Base-by-base conservation (phyloP, 2,113 vertebrate genomes). In the Willisornis vidua region DNA sequence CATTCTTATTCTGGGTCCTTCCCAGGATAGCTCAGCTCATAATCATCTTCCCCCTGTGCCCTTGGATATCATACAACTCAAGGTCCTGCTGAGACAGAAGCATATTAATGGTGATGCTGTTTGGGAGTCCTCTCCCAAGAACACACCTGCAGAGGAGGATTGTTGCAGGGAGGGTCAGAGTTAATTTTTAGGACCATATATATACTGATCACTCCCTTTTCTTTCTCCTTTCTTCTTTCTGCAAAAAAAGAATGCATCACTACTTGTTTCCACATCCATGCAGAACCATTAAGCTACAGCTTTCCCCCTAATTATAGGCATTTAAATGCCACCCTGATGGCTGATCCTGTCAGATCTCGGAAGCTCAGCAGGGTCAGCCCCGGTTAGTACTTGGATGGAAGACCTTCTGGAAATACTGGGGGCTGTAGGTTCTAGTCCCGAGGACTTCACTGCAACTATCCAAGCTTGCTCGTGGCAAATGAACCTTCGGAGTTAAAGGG, bases 101-200 rank as follows among this genome's bases (percentile, higher is more conserved):
- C 0, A 11, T 52, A 75, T 33, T 52, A 62, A 33, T 0, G 1
- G 8, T 5, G 5, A 13, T 59, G 33, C 33, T 46, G 6, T 22
- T 80, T 45, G 26, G 1, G 9, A 54, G 18, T 35, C 7, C 31
- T 0, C 29, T 48, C 39, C 76, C 2, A 1, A 67, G 37, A 58
- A 4, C 45, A 49, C 39, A 6, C 12, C 33, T 19, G 43, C 23
- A 82, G 54, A 48, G 37, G 1, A 71, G 17, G 19, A 15, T 18
- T 62, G 4, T 29, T 51, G 72, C 59, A 22, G 18, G 7, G 23
- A 41, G 8, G 33, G 19, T 26, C 37, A 35, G 51, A 33, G 8
- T 65, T 75, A 76, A 7, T 12, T 76, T 83, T 67, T 80, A 57
- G 33, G 29, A 52, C 23, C 37, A 24, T 16, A 33, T 18, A 15